Evolutionary conservation across 1,140 invertebrate genomes (phyloP).

Genomic region (Caenorhabditis elegans): DNA sequence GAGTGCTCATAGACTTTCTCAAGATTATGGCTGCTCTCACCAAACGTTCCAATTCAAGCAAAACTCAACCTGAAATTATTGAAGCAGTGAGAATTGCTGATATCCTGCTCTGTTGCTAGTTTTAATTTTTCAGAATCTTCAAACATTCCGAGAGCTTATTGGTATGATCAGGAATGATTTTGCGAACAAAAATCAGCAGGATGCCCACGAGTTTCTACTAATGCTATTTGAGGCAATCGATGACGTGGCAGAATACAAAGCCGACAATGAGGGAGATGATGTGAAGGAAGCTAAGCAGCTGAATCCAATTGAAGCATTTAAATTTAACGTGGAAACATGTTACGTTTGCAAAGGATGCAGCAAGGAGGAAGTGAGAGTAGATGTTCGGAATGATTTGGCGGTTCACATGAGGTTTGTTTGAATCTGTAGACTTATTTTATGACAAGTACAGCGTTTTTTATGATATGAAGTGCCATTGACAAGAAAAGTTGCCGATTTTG

Average conservation of each 20-base stretch:
- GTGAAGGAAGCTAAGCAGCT: neutral
- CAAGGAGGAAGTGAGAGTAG: neutral
- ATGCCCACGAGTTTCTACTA: neutral
- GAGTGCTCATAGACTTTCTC: too few relatives aligned
- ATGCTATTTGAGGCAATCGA: neutral
- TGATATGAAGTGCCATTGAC: too few relatives aligned
- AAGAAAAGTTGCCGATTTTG: too few relatives aligned
- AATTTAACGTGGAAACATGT: neutral
- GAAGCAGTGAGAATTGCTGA: too few relatives aligned
- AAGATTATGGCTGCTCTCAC: too few relatives aligned
- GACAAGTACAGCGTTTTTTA: too few relatives aligned
- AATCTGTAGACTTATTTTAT: too few relatives aligned
- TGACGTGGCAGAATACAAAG: neutral
- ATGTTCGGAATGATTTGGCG: neutral
- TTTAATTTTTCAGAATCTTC: neutral
- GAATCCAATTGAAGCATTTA: neutral
- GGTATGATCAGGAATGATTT: neutral
- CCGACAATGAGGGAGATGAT: too few relatives aligned
- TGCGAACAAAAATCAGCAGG: neutral
- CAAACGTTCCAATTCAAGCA: too few relatives aligned
- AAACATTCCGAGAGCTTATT: neutral
- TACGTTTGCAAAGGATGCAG: neutral
- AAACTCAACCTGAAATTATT: too few relatives aligned
- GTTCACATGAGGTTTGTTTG: neutral
- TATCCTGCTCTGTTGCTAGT: too few relatives aligned